Evolutionary conservation across 1,140 invertebrate species (phyloP), one percentile per base, ranked within the genome.

Genomic region (Polyergus mexicanus): DNA sequence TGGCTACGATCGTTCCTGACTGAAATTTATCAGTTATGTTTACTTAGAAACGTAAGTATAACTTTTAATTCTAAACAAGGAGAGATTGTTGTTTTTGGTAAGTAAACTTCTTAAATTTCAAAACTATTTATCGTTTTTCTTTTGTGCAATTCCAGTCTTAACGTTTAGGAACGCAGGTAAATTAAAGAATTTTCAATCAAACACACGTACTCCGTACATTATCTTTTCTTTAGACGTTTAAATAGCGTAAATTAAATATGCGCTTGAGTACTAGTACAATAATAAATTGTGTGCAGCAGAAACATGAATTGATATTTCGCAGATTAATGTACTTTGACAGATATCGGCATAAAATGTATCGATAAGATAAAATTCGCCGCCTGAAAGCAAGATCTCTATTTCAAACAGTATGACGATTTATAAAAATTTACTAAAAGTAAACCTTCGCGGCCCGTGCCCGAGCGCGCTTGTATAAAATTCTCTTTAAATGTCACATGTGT

Each of bases 321-420:
- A 28, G 16, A 41, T 69, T 80, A 74, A 25, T 56, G 11, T 35
- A 58, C n/a, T 56, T 5, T 2, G 51, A 54, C 11, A 56, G 22
- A 56, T 58, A 71, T 58, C 22, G 28, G 25, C 38, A 32, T 81
- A 81, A 72, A 71, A 25, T 65, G 32, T 51, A 54, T 66, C 35
- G 44, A 58, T 60, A 60, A 72, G 16, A 56, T 71, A 71, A 69
- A n/a, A 69, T 19, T 19, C 25, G n/a, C 13, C 7, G 32, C 51
- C 16, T 28, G 63, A 41, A 38, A 81, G 19, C 13, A 28, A 19
- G 16, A 51, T 44, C 11, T 62, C 74, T 88, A 74, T 58, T 47
- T 68, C 72, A 60, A 88, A 66, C 83, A 62, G 54, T 75, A 80
- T 35, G 58, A 77, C 66, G 25, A 74, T 54, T 75, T 41, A 44